Evolutionary conservation across 2,113 vertebrate genomes (phyloP), one percentile per base, ranked within the genome.

Genomic region (Zosterops japonicus): DNA sequence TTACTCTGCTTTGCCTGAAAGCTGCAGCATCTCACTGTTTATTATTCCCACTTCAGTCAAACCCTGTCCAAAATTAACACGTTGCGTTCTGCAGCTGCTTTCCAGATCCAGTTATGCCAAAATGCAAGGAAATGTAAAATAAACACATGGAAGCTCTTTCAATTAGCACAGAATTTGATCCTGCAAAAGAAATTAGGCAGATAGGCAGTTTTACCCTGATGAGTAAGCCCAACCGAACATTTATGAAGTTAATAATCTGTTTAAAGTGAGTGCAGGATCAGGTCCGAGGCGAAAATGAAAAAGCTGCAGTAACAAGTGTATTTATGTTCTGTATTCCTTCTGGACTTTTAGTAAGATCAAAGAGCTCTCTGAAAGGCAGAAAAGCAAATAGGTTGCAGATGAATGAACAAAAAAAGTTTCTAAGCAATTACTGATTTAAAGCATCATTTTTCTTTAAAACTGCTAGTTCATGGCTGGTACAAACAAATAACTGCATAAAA

Each of bases 21-120:
- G 98, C 98, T 98, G 98, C 98, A 98, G 98, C 97, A 98, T 98
- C 97, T 98, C 98, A 94, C 98, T 98, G 98, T 97, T 97, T 97
- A 98, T 98, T 97, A 97, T 98, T 97, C 97, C 96, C 56, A 76
- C 95, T 97, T 97, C 97, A 97, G 96, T 98, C 97, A 98, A 97
- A 98, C 96, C 96, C 95, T 93, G 97, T 97, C 97, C 96, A 96
- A 98, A 97, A 97, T 97, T 97, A 98, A 97, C 97, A 96, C 97
- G 63, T 95, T 87, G 83, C 33, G 0, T 78, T 93, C 96, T 93
- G 93, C 71, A 91, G 53, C 68, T 77, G 55, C 74, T 83, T 87
- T 83, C 85, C 44, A 50, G 75, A 91, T 50, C 79, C 79, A 46
- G 49, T 42, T 63, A 92, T 83, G 41, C 67, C 53, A 68, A 87